These are phyloP conservation scores for Epizoanthus rinbou DNA, from an alignment of 92 coral and sea anemone genomes.

Conservation along the genomic window DNA sequence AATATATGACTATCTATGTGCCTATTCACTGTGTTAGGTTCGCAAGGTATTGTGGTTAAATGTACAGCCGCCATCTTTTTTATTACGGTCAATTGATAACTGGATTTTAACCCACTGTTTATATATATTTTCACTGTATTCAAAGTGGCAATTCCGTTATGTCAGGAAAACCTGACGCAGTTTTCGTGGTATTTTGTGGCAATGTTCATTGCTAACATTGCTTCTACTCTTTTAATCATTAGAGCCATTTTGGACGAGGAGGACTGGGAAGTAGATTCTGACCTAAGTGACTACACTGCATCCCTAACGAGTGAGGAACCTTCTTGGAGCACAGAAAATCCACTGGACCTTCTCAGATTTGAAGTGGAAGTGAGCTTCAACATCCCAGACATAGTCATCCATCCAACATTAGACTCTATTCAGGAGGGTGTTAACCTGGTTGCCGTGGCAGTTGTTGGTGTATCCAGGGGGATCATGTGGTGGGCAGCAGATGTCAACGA, in stretches of 20 bases:
- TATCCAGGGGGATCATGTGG: conserved; percentile 89
- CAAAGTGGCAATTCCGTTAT: no score
- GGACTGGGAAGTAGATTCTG: conserved; percentile 16
- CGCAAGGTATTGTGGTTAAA: no score
- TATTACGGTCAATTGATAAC: no score
- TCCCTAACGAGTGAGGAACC: conserved; percentile 13
- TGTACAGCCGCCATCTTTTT: no score
- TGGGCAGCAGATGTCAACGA: conserved; percentile 99
- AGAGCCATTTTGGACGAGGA: conserved; percentile 31
- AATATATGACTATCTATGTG: no score
- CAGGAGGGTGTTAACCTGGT: conserved; percentile 84
- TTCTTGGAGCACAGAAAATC: conserved; percentile 31
- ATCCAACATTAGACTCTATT: conserved; percentile 75
- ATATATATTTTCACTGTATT: no score
- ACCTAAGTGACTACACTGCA: conserved; percentile 30
- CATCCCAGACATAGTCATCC: conserved; percentile 93
- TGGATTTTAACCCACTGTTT: no score
- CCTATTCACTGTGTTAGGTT: no score
- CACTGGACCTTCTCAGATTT: conserved; percentile 70
- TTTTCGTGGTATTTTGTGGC: no score
- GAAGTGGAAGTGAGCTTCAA: conserved; percentile 86
- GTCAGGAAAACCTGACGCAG: no score
- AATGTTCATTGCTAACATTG: not conserved
- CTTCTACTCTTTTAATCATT: not conserved
- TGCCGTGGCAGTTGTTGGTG: conserved; percentile 74